Evolutionary conservation across 2,797 vertebrate genomes (phyloP).

Genomic region (Pteronotus mesoamericanus): DNA sequence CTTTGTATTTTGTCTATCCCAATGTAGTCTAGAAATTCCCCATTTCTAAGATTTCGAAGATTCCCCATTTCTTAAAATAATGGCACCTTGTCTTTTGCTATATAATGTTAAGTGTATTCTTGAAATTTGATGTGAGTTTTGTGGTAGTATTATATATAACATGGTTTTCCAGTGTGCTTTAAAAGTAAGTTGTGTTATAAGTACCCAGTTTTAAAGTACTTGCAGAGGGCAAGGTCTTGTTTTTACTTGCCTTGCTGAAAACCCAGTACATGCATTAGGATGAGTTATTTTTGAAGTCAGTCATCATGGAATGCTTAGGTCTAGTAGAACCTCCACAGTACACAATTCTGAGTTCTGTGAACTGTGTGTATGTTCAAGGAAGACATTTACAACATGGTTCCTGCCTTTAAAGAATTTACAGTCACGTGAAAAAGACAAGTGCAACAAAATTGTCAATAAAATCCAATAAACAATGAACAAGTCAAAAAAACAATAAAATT

Average conservation of each 20-base stretch:
- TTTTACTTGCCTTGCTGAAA: constrained; percentile 11
- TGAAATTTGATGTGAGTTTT: neutral
- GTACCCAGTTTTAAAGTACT: neutral
- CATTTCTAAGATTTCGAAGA: neutral
- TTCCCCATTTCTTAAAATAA: neutral
- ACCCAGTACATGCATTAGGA: neutral
- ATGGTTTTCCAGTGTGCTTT: neutral
- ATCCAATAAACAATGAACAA: too few species aligned
- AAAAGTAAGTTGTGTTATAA: neutral
- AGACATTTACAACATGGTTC: neutral
- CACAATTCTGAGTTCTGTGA: neutral
- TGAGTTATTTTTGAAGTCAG: neutral
- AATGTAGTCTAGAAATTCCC: neutral
- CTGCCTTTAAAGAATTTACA: neutral
- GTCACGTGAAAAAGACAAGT: neutral
- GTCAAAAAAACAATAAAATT: too few species aligned
- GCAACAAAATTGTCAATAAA: too few species aligned
- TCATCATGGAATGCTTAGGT: neutral
- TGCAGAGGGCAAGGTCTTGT: neutral
- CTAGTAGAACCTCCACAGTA: neutral
- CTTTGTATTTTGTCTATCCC: neutral
- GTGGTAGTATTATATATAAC: neutral
- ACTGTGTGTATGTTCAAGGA: neutral
- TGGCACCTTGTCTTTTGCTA: neutral
- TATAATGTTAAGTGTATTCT: neutral